phyloP scores from a whole-genome alignment of 1,140 invertebrate genomes.

The Diorhabda sublineata region DNA sequence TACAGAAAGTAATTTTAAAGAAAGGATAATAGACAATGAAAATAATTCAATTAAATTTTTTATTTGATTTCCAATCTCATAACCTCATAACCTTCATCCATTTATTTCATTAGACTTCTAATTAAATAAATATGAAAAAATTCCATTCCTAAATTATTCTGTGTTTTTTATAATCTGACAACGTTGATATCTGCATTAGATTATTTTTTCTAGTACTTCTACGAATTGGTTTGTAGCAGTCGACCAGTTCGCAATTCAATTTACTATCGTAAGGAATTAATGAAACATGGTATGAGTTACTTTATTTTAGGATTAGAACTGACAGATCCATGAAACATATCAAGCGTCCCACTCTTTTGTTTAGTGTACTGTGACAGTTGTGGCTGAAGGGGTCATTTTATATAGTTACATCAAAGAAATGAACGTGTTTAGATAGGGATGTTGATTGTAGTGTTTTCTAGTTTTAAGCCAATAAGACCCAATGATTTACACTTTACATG shows the following conservation, averaged over 20 bases:
- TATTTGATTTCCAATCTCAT: no score
- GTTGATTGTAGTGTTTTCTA: conserved; percentile 6
- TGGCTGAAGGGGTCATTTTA: neutral
- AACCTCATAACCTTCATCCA: no score
- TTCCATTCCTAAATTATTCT: no score
- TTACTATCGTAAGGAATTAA: neutral
- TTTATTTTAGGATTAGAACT: neutral
- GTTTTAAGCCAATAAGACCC: conserved; percentile 30
- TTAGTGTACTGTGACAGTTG: neutral
- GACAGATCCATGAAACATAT: neutral
- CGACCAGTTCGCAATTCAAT: neutral
- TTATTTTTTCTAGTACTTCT: neutral
- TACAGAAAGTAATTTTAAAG: no score
- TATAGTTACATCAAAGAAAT: conserved; percentile 4
- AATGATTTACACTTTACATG: conserved; percentile 51
- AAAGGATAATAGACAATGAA: no score
- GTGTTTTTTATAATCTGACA: neutral
- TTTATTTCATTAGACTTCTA: no score
- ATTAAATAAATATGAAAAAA: no score
- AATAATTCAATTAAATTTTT: no score
- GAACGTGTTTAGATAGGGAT: conserved; percentile 12
- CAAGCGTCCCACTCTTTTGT: neutral
- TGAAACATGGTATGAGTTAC: neutral
- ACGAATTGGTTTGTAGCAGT: neutral
- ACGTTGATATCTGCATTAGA: neutral